Evolutionary conservation across 2,113 vertebrate genomes (phyloP).

Genomic region (Pantherophis guttatus): DNA sequence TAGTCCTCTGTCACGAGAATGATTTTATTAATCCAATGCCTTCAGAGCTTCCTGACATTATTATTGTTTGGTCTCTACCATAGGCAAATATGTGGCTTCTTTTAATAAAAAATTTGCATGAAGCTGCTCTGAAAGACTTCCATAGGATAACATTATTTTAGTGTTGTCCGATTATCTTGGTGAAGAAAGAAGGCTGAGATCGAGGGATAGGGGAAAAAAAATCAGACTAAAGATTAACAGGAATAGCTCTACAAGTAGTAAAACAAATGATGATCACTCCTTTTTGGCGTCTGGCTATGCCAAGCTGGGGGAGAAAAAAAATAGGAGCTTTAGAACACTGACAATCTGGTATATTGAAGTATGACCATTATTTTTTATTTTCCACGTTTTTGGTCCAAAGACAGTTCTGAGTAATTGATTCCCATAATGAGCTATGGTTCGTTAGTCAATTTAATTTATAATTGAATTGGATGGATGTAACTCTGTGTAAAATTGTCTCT

Average conservation of each 20-base stretch:
- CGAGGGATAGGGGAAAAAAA: conserved; percentile 58
- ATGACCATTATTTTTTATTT: conserved; percentile 88
- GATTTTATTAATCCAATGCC: conserved; percentile 69
- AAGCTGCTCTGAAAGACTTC: conserved; percentile 74
- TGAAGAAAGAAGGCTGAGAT: conserved; percentile 61
- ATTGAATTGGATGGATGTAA: conserved; percentile 93
- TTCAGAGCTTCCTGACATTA: conserved; percentile 61
- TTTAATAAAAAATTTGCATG: conserved; percentile 82
- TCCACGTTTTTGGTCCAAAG: conserved; percentile 87
- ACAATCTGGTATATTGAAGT: conserved; percentile 86
- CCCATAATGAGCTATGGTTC: conserved; percentile 93
- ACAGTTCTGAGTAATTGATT: conserved; percentile 92
- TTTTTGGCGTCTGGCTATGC: conserved; percentile 77
- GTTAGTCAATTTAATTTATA: conserved; percentile 95
- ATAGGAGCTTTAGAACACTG: conserved; percentile 77
- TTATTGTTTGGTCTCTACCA: conserved; percentile 75
- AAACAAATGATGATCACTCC: conserved; percentile 81
- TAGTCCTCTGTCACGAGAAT: conserved; percentile 48
- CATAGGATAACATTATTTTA: conserved; percentile 70
- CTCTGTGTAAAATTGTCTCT: conserved; percentile 86
- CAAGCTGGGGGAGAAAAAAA: conserved; percentile 65
- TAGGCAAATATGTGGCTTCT: conserved; percentile 69
- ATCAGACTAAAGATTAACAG: conserved; percentile 76
- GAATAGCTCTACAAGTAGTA: conserved; percentile 75
- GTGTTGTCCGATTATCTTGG: conserved; percentile 70